Evolutionary conservation across 2,888 invertebrate genomes (phyloP), one percentile per base, ranked within the genome.

Genomic region (Anagyrus pseudococci): DNA sequence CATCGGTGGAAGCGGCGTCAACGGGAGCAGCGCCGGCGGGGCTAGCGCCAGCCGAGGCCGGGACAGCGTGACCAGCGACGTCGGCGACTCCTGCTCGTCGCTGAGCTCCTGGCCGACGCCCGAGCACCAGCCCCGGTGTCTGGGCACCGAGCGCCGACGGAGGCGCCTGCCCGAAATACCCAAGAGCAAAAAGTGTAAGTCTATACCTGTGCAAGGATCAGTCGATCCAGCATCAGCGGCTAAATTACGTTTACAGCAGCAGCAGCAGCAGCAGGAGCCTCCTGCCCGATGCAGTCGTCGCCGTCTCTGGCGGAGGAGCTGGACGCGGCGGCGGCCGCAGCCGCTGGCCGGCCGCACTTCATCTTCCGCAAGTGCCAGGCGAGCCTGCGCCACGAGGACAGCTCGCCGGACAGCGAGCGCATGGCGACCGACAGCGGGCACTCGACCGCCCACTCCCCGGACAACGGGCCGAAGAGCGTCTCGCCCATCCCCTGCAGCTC

Each of bases 401-500:
- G 90, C 46, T 93, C 93, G 68, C 94, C 94, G 4, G 94, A 94
- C 75, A 93, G 93, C 23, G 93, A 93, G 74, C 85, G 92, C 67
- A 84, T 93, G 70, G 89, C 93, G 73, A 92, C 85, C 82, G 95
- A 95, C 77, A 95, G 94, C 72, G 95, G 95, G 1, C 93, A 94
- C 77, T 94, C 94, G 71, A 94, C 94, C 20, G 93, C 93, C 49
- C 94, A 95, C 79, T 94, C 94, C 0, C 94, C 95, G 0, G 94
- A 93, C 71, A 86, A 85, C 66, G 93, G 93, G 25, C 92, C 91
- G 54, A 94, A 93, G 82, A 93, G 92, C 70, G 87, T 93, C 82
- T 93, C 94, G 37, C 93, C 91, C 10, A 87, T 88, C 59, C 85
- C 84, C 2, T 84, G 88, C 72, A 85, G 76, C 63, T 76, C 76